Conservation (phyloP, 2,113 vertebrate species). For the Peromyscus leucopus region DNA sequence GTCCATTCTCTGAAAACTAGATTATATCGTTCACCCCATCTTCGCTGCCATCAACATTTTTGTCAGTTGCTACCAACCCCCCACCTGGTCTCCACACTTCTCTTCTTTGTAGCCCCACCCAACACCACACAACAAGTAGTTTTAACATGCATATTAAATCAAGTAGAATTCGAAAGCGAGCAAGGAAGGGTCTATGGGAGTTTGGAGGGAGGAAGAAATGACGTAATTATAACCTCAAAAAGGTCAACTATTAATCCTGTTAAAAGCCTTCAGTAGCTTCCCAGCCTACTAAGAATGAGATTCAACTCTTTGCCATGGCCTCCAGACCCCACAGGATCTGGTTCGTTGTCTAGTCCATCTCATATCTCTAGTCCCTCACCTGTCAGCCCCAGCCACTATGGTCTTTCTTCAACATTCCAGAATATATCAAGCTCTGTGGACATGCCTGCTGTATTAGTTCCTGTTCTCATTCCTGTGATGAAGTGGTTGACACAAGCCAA, state of each 20-base stretch:
- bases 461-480: background rate
- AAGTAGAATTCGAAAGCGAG: background rate
- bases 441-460: background rate
- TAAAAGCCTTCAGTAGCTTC: slow-evolving; percentile 55
- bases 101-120: background rate
- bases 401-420: background rate
- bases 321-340: background rate
- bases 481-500: background rate
- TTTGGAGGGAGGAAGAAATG: background rate
- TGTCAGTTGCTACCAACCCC: background rate
- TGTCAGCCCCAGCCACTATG: background rate
- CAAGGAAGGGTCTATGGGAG: background rate
- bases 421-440: slow-evolving; percentile 1
- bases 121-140: background rate
- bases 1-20: background rate
- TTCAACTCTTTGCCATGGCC: background rate
- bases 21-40: background rate
- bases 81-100: background rate
- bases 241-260: background rate
- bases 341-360: background rate
- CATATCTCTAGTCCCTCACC: background rate
- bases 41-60: background rate
- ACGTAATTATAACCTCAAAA: background rate
- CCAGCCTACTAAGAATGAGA: slow-evolving; percentile 20
- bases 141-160: slow-evolving; percentile 42